These are phyloP conservation scores for Pitta sordida DNA, from an alignment of 2,113 vertebrate genomes.

Conservation along the genomic window DNA sequence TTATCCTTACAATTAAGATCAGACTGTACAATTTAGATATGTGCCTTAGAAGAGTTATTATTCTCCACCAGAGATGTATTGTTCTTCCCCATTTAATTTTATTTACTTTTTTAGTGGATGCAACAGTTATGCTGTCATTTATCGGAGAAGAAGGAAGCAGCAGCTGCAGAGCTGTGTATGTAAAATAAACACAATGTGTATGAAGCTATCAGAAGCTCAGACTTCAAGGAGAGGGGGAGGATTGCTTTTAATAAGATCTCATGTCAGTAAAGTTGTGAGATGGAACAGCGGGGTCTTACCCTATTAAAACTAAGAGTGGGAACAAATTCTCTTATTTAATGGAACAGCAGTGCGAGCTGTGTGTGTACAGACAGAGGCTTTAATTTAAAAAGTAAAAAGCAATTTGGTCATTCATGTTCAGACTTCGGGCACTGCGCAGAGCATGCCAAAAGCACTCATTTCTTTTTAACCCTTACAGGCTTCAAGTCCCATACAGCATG, in stretches of 20 bases:
- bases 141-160: slow-evolving; percentile 6
- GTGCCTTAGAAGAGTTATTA: slow-evolving; percentile 34
- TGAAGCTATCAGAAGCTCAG: slow-evolving; percentile 7
- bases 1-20: slow-evolving; percentile 58
- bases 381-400: slow-evolving; percentile 63
- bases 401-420: slow-evolving; percentile 63
- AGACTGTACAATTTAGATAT: slow-evolving; percentile 47
- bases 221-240: slow-evolving; percentile 13
- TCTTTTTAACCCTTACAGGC: slow-evolving; percentile 16
- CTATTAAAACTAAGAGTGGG: slow-evolving; percentile 55
- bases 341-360: neutral
- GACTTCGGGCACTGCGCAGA: neutral
- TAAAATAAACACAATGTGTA: slow-evolving; percentile 1
- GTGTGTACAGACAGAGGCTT: neutral
- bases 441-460: neutral
- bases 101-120: slow-evolving; percentile 56
- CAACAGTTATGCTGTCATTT: slow-evolving; percentile 48
- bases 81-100: slow-evolving; percentile 53
- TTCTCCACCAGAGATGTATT: slow-evolving; percentile 18
- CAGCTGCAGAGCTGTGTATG: neutral
- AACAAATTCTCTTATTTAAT: slow-evolving; percentile 58
- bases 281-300: neutral
- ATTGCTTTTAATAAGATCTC: slow-evolving; percentile 38
- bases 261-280: slow-evolving; percentile 27
- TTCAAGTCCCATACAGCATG: neutral